Conservation (phyloP, 2,797 vertebrate species). For the Neomorphus geoffroyi region DNA sequence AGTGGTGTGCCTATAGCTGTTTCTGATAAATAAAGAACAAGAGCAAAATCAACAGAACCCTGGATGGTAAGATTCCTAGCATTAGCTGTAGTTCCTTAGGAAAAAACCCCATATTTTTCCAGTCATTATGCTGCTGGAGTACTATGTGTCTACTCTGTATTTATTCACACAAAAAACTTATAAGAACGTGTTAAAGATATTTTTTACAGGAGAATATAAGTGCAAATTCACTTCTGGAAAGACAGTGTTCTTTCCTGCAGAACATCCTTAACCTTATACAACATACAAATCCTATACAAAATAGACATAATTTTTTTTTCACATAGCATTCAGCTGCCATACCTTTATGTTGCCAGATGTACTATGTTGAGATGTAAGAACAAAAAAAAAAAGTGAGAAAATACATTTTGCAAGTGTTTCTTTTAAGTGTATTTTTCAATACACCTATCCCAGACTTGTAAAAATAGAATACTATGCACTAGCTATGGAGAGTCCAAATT, state of each 20-base stretch:
- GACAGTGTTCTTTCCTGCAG: not conserved
- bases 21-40: slow-evolving; percentile 12
- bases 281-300: not conserved
- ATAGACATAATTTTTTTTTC: not conserved
- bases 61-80: not conserved
- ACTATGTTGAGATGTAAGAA: not conserved
- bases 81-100: not conserved
- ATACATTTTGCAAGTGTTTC: not conserved
- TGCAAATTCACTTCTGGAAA: not conserved
- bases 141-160: not conserved
- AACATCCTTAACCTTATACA: not conserved
- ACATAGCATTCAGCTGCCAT: not conserved
- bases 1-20: slow-evolving; percentile 25
- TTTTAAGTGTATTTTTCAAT: not conserved
- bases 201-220: not conserved
- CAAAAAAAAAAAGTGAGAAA: not conserved
- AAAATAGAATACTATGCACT: not conserved
- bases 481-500: not conserved
- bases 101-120: not conserved
- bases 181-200: not conserved
- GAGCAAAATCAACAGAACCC: not conserved
- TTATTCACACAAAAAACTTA: not conserved
- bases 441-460: not conserved
- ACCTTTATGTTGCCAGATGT: not conserved
- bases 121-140: not conserved